A percentile compares a stretch with the other conserved stretches of the same genome.
phyloP scores from a whole-genome alignment of 1,140 invertebrate species.

The Drosophila pseudoananassae region DNA sequence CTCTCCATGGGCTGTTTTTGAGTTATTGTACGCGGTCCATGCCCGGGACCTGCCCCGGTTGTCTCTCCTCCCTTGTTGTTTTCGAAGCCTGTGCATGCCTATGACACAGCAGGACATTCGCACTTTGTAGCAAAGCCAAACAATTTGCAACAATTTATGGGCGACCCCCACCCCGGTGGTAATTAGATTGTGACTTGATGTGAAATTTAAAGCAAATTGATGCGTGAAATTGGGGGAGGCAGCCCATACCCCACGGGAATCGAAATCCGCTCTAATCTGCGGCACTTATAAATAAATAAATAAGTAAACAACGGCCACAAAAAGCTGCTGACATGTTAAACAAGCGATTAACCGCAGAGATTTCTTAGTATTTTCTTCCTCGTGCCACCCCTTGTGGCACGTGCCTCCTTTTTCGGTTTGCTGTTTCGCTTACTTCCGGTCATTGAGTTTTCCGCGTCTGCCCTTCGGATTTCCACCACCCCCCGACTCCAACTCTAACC shows the following conservation, averaged over 20 bases:
- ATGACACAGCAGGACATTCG: conserved; percentile 64
- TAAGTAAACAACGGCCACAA: conserved; percentile 58
- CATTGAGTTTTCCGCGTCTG: conserved; percentile 73
- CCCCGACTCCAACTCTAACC: not conserved
- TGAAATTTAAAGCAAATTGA: conserved; percentile 53
- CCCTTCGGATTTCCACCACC: conserved; percentile 13
- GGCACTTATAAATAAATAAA: conserved; percentile 59
- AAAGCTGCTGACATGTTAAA: conserved; percentile 77
- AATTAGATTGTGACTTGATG: conserved; percentile 55
- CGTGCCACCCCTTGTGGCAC: conserved; percentile 39
- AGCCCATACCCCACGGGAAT: not conserved
- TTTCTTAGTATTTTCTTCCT: conserved; percentile 31
- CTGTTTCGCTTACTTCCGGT: conserved; percentile 82
- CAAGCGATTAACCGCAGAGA: conserved; percentile 81
- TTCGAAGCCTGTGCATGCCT: conserved; percentile 32
- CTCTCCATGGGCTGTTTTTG: conserved; percentile 64
- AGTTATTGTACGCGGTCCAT: conserved; percentile 72
- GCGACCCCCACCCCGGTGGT: conserved; percentile 12
- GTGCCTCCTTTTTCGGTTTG: conserved; percentile 57
- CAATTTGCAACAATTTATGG: conserved; percentile 67
- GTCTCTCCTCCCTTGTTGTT: conserved; percentile 14
- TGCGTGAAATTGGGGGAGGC: conserved; percentile 48
- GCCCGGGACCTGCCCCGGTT: conserved; percentile 13
- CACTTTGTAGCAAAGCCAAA: conserved; percentile 59
- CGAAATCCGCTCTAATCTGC: conserved; percentile 26